Conservation (phyloP, 2,113 vertebrate genomes). For the Promerops cafer region DNA sequence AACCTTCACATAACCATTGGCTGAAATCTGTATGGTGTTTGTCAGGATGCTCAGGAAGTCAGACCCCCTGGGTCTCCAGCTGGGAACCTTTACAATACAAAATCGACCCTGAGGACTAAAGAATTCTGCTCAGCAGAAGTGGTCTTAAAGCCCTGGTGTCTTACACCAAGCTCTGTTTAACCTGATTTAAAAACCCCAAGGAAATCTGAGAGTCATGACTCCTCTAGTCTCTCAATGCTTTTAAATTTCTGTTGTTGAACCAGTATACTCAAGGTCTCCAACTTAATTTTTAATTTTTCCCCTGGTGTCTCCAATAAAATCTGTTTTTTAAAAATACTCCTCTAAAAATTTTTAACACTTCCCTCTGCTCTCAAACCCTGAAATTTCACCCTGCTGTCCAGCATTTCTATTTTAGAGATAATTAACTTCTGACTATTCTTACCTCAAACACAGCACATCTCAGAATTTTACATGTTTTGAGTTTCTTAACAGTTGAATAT, state of each 20-base stretch:
- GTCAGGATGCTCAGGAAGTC: not conserved
- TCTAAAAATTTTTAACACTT: not conserved
- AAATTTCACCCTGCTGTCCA: not conserved
- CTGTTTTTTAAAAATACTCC: not conserved
- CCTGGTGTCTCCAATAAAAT: not conserved
- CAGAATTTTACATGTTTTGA: not conserved
- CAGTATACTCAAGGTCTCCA: not conserved
- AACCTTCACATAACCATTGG: not conserved
- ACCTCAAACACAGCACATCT: not conserved
- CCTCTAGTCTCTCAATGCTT: not conserved
- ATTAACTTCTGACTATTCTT: not conserved
- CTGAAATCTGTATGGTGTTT: not conserved
- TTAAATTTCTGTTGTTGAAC: not conserved
- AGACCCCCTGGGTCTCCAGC: not conserved
- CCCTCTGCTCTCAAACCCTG: not conserved
- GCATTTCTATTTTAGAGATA: not conserved
- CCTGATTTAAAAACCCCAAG: not conserved
- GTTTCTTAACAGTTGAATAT: not conserved
- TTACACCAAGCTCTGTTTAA: not conserved
- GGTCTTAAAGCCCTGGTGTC: not conserved
- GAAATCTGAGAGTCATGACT: not conserved
- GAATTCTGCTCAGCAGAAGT: not conserved
- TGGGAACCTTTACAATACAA: not conserved
- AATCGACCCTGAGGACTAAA: not conserved
- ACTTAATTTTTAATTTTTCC: not conserved